Percentiles rank a stretch among this genome's conserved stretches.
These are phyloP conservation scores for Yoshiicerus persimilis DNA, from an alignment of 1,140 invertebrate genomes.

Conservation along the genomic window DNA sequence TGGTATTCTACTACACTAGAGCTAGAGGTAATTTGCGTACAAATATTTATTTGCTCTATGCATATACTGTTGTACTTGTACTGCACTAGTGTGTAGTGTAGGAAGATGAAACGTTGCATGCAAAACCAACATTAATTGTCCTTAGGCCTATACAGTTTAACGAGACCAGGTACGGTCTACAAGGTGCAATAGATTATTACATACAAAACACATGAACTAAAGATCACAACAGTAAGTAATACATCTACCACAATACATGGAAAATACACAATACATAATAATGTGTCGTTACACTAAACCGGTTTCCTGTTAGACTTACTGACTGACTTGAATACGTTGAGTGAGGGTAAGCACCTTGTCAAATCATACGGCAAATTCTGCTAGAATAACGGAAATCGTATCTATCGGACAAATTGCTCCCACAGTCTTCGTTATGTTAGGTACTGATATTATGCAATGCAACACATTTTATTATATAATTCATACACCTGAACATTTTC, in stretches of 20 bases:
- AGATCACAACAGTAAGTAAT: background rate
- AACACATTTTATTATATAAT: background rate
- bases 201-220: background rate
- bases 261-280: background rate
- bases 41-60: background rate
- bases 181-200: background rate
- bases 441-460: background rate
- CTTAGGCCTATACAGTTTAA: too few species aligned
- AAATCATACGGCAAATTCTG: background rate
- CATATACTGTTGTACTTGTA: too few species aligned
- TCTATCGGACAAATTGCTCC: background rate
- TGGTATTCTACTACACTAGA: background rate
- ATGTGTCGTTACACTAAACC: background rate
- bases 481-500: background rate
- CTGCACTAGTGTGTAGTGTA: too few species aligned
- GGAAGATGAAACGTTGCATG: background rate
- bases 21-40: background rate
- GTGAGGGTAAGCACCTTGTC: background rate
- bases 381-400: background rate
- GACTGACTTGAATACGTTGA: background rate
- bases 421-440: background rate
- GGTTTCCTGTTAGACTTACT: background rate
- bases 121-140: background rate
- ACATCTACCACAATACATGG: background rate
- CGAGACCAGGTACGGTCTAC: background rate